These are phyloP conservation scores for Callopanchax toddi DNA, from an alignment of 2,113 vertebrate species.

Conservation along the genomic window DNA sequence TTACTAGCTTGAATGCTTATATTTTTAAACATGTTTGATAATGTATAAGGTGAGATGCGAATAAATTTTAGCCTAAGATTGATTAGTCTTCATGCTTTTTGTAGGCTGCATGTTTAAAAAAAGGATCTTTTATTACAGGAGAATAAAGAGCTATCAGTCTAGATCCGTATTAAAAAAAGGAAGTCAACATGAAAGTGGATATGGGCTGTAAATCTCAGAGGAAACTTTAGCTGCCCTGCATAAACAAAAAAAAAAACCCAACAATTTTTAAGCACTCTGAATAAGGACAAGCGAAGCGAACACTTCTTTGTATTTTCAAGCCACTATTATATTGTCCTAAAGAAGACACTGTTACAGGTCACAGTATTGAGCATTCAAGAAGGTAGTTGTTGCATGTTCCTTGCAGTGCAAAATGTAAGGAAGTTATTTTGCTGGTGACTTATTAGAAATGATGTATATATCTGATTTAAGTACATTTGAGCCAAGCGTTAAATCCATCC, in stretches of 20 bases:
- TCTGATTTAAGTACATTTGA: too few relatives aligned
- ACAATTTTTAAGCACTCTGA: conserved; percentile 45
- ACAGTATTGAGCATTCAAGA: neutral
- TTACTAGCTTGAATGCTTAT: neutral
- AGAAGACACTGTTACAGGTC: conserved; percentile 54
- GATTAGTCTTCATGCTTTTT: too few relatives aligned
- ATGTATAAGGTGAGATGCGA: neutral
- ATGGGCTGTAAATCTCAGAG: conserved; percentile 39
- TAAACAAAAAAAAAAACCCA: conserved; percentile 63
- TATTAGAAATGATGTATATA: neutral
- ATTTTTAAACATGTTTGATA: neutral
- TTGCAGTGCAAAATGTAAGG: neutral
- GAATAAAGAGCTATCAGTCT: conserved; percentile 59
- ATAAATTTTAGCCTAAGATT: too few relatives aligned
- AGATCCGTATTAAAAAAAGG: conserved; percentile 40
- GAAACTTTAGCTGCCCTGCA: conserved; percentile 57
- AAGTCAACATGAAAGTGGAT: conserved; percentile 73
- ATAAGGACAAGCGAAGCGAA: conserved; percentile 58
- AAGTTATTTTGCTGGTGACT: neutral
- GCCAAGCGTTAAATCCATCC: neutral
- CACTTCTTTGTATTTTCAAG: conserved; percentile 51
- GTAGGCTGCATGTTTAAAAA: conserved; percentile 45
- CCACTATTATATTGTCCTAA: conserved; percentile 28
- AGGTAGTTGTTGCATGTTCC: neutral
- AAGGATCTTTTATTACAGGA: conserved; percentile 57